Evolutionary conservation across 1,140 invertebrate genomes (phyloP), one percentile per base, ranked within the genome.

Genomic region (Gonioctena quinquepunctata): DNA sequence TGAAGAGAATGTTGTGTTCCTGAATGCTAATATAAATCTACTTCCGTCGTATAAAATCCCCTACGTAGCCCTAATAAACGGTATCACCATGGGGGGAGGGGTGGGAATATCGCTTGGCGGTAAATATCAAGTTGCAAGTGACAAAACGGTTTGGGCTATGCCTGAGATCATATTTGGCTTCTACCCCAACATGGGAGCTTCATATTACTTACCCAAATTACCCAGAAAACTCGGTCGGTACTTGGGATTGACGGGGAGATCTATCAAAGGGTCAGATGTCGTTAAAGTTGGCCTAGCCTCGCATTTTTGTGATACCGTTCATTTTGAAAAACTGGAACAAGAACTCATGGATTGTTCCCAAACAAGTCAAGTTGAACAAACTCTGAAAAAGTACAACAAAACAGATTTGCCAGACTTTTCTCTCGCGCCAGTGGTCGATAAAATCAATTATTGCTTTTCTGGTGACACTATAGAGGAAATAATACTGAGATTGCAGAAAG

Each of bases 41-140:
- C 99, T 98, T 79, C 94, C 93, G 64, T 94, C 90, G 68, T 93
- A 94, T 60, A 90, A 90, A 79, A 92, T 93, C 69, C 96, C 96
- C 27, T 97, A 95, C 82, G 86, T 99, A 62, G 94, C 96, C 16
- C 77, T 97, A 23, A 94, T 98, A 62, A 89, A 98, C 88, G 96
- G 97, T 3, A 97, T 99, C 66, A 96, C 94, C 2, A 99, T 99
- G 97, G 97, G 97, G 59, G 97, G 96, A 62, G 97, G 97, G 33
- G 91, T 96, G 66, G 97, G 97, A 13, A 80, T 99, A 50, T 97
- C 96, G 61, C 91, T 99, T 2, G 95, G 98, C 85, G 90, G 90
- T 2, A 88, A 90, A 78, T 98, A 94, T 82, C 88, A 96, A 72
- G 90, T 99, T 8, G 95, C 95, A 5, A 98, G 96, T 2, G 97